Conservation (phyloP, 1,140 invertebrate species). For the Patella vulgata region DNA sequence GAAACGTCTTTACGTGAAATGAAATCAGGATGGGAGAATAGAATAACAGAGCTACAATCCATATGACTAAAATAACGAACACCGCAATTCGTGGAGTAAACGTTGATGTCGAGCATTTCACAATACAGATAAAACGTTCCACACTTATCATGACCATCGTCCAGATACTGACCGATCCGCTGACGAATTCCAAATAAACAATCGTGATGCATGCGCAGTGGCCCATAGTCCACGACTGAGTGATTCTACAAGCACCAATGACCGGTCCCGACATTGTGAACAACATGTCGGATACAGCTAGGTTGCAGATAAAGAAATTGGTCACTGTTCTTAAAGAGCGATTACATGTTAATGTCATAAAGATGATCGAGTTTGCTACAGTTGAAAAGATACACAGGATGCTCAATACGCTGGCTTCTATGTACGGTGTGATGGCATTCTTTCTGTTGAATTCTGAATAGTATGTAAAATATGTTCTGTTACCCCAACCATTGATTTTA, state of each 20-base stretch:
- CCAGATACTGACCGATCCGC: constrained; percentile 52
- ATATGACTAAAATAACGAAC: constrained; percentile 35
- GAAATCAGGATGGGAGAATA: constrained; percentile 45
- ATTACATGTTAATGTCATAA: constrained; percentile 36
- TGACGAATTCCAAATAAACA: constrained; percentile 42
- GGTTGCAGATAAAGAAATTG: constrained; percentile 52
- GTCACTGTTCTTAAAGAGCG: constrained; percentile 41
- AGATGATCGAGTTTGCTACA: constrained; percentile 42
- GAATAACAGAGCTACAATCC: constrained; percentile 32
- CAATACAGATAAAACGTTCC: constrained; percentile 52
- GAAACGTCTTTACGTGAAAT: constrained; percentile 39
- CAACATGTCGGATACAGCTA: constrained; percentile 50
- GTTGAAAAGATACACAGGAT: constrained; percentile 58
- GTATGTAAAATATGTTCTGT: constrained; percentile 50
- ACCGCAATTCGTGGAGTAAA: constrained; percentile 32
- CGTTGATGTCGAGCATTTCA: constrained; percentile 15
- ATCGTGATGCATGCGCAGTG: constrained; percentile 41
- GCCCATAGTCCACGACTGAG: constrained; percentile 48
- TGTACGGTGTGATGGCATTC: constrained; percentile 23
- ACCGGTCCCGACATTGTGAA: constrained; percentile 45
- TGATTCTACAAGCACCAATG: constrained; percentile 43
- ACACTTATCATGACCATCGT: constrained; percentile 57
- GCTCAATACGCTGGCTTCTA: constrained; percentile 42
- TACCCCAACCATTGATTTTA: constrained; percentile 39
- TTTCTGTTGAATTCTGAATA: constrained; percentile 51